Evolutionary conservation across 2,888 invertebrate species (phyloP).

Genomic region (Xestoiulus laeticollis): DNA sequence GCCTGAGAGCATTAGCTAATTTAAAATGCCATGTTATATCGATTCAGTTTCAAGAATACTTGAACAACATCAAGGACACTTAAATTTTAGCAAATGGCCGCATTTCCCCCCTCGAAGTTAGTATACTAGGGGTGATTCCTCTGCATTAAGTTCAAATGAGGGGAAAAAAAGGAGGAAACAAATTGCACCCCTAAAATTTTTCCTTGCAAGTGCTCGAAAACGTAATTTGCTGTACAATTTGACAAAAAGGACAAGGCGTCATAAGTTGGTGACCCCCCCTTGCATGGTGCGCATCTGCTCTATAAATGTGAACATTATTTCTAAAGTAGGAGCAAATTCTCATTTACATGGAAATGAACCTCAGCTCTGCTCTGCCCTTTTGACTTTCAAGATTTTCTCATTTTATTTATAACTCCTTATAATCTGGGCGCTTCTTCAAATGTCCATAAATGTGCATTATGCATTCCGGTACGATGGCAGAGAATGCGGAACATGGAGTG

Average conservation of each 20-base stretch:
- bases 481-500: not conserved
- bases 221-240: not conserved
- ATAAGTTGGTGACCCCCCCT: not conserved
- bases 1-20: not conserved
- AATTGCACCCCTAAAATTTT: too few relatives aligned
- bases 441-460: not conserved
- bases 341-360: not conserved
- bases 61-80: not conserved
- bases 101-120: not conserved
- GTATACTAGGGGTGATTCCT: not conserved
- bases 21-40: not conserved
- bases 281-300: not conserved
- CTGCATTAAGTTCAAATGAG: not conserved
- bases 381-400: not conserved
- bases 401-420: not conserved
- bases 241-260: not conserved
- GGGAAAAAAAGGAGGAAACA: not conserved
- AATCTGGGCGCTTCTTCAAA: not conserved
- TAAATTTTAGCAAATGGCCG: not conserved
- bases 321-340: not conserved
- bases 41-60: not conserved
- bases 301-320: not conserved
- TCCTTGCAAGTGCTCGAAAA: not conserved
- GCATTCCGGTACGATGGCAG: not conserved
- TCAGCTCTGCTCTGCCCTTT: not conserved